Conservation (phyloP, 2,113 vertebrate species). For the Bubo scandiacus region DNA sequence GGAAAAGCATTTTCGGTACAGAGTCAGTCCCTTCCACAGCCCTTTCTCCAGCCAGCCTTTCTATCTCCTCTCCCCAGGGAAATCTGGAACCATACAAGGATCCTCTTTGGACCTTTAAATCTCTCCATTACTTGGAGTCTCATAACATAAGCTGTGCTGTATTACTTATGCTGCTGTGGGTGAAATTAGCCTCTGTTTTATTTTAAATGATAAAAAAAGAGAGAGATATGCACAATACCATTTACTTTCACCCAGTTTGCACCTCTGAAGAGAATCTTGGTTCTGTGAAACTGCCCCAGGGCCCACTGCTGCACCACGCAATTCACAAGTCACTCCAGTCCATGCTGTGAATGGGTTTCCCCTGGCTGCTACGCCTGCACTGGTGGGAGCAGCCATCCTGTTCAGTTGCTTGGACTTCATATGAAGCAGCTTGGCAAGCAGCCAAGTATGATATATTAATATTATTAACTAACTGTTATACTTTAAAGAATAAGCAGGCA, state of each 20-base stretch:
- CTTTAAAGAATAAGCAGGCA: neutral
- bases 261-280: neutral
- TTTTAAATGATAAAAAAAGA: neutral
- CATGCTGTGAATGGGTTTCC: accelerated
- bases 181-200: neutral
- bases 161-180: accelerated
- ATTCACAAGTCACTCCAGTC: neutral
- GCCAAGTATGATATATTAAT: neutral
- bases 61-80: neutral
- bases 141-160: neutral
- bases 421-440: neutral
- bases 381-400: neutral
- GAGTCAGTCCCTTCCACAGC: neutral
- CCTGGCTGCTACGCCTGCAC: accelerated
- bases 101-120: neutral
- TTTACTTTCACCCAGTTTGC: neutral
- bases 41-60: neutral
- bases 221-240: neutral
- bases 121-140: neutral
- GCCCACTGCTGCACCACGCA: neutral
- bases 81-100: neutral
- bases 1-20: neutral
- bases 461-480: neutral
- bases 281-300: neutral
- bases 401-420: neutral